phyloP scores from a whole-genome alignment of 2,888 invertebrate species.

The Drosophila lacicola region DNA sequence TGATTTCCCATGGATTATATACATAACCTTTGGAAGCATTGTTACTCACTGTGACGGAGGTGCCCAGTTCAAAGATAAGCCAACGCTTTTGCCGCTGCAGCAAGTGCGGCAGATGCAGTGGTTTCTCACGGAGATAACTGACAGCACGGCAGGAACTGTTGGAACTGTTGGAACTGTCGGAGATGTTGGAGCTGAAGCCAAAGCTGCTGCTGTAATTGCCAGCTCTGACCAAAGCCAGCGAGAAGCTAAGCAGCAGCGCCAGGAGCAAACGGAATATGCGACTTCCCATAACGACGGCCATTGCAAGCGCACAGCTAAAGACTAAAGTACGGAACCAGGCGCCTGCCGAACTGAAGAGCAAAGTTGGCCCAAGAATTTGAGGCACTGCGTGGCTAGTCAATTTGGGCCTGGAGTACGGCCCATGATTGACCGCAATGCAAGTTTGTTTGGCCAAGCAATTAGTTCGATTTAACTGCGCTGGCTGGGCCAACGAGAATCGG shows the following conservation, averaged over 20 bases:
- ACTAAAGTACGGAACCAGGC: slow-evolving; percentile 39
- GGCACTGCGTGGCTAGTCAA: slow-evolving; percentile 52
- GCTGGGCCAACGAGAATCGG: slow-evolving; percentile 33
- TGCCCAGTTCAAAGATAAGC: slow-evolving; percentile 81
- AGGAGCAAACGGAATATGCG: slow-evolving; percentile 17
- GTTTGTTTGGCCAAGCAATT: slow-evolving; percentile 58
- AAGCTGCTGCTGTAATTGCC: slow-evolving; percentile 12
- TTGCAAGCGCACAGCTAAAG: slow-evolving; percentile 1
- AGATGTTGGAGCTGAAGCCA: slow-evolving; percentile 14
- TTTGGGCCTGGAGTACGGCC: slow-evolving; percentile 27
- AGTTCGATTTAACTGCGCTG: slow-evolving; percentile 15
- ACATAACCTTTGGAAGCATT: not conserved
- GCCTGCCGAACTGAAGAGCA: slow-evolving; percentile 1
- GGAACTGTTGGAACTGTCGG: slow-evolving; percentile 20
- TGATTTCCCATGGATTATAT: not conserved
- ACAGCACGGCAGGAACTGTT: slow-evolving; percentile 27
- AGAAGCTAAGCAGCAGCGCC: slow-evolving; percentile 5
- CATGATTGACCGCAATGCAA: slow-evolving; percentile 36
- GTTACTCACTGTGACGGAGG: slow-evolving; percentile 69
- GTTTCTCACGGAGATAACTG: slow-evolving; percentile 54
- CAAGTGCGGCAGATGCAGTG: slow-evolving; percentile 33
- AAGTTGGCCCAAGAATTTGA: slow-evolving; percentile 10
- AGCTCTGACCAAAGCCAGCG: slow-evolving; percentile 20
- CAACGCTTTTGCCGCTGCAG: slow-evolving; percentile 75
- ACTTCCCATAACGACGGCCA: slow-evolving; percentile 41